A percentile compares a stretch with the other conserved stretches of the same genome.
Evolutionary conservation across 2,113 vertebrate species (phyloP).

Genomic region (Noturus placidus): DNA sequence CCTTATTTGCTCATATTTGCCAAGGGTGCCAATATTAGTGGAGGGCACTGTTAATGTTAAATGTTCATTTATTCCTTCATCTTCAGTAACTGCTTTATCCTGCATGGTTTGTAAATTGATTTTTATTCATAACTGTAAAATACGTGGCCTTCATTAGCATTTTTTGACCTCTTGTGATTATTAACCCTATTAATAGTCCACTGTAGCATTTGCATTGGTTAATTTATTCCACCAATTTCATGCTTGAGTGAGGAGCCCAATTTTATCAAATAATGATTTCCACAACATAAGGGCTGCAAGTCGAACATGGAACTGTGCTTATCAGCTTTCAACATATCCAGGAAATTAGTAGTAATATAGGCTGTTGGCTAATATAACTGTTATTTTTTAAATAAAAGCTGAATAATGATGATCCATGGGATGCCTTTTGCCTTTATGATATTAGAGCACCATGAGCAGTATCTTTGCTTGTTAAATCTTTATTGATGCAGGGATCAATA

Average conservation of each 20-base stretch:
- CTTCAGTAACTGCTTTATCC: background rate
- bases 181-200: background rate
- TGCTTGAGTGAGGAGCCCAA: background rate
- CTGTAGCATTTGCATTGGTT: conserved; percentile 1
- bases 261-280: conserved; percentile 19
- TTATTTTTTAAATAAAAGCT: background rate
- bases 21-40: no score
- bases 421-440: background rate
- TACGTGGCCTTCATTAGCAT: background rate
- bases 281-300: background rate
- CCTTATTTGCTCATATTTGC: no score
- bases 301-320: background rate
- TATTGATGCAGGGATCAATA: conserved; percentile 10
- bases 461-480: conserved; percentile 19
- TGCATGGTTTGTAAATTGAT: background rate
- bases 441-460: conserved; percentile 3
- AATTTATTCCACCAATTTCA: conserved; percentile 16
- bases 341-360: background rate
- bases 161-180: background rate
- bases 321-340: background rate
- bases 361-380: background rate
- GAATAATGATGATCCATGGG: conserved; percentile 6
- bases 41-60: background rate
- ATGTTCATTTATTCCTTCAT: background rate
- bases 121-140: background rate